Conservation (phyloP, 2,888 invertebrate species). For the Deilephila elpenor region DNA sequence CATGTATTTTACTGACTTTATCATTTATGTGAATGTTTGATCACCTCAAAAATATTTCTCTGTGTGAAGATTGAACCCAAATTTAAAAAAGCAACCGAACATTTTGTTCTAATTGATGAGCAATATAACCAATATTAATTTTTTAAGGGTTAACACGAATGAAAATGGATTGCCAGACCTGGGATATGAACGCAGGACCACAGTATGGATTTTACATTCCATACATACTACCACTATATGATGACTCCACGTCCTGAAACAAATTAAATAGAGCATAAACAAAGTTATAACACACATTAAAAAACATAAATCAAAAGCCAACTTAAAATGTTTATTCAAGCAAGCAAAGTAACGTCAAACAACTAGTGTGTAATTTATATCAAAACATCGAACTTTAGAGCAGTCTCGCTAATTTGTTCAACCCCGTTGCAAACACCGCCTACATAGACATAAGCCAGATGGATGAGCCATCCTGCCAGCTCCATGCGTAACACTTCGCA, state of each 20-base stretch:
- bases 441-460: slow-evolving; percentile 40
- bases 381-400: slow-evolving; percentile 45
- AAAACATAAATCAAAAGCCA: not conserved
- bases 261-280: not conserved
- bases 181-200: too few species aligned
- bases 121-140: too few species aligned
- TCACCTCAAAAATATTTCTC: too few species aligned
- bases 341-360: slow-evolving; percentile 13
- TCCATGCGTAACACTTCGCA: slow-evolving; percentile 28
- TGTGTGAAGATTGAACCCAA: too few species aligned
- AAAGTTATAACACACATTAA: not conserved
- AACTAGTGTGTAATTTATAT: slow-evolving; percentile 21
- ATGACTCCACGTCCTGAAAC: not conserved
- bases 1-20: not conserved
- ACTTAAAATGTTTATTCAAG: not conserved
- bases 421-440: slow-evolving; percentile 51
- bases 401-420: slow-evolving; percentile 57
- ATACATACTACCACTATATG: too few species aligned
- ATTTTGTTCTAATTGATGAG: too few species aligned
- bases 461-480: slow-evolving; percentile 42
- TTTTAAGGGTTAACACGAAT: too few species aligned
- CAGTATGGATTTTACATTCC: too few species aligned
- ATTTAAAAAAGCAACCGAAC: too few species aligned
- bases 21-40: too few species aligned
- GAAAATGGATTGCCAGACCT: too few species aligned